phyloP scores from a whole-genome alignment of 2,113 vertebrate species.

The Tretioscincus oriximinensis region DNA sequence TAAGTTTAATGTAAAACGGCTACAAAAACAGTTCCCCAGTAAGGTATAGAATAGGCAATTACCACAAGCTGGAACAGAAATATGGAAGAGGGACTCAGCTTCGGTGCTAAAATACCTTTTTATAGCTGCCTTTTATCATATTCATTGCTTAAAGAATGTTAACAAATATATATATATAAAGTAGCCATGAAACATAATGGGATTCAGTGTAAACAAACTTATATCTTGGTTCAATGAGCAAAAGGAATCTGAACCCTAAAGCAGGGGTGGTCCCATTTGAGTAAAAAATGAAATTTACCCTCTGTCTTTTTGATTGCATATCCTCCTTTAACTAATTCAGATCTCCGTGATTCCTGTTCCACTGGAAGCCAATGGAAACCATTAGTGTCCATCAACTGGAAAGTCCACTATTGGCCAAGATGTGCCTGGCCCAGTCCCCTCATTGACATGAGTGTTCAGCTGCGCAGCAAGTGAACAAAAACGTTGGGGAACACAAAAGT shows the following conservation, averaged over 20 bases:
- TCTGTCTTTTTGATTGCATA: too few relatives aligned
- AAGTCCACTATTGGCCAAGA: too few relatives aligned
- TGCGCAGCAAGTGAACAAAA: too few relatives aligned
- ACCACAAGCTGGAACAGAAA: constrained; percentile 5
- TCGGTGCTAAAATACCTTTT: constrained; percentile 19
- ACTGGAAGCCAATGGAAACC: too few relatives aligned
- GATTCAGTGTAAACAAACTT: constrained; percentile 25
- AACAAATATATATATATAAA: constrained; percentile 23
- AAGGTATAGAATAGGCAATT: constrained; percentile 31
- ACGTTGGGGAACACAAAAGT: too few relatives aligned
- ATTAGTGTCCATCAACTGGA: too few relatives aligned
- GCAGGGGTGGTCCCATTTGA: too few relatives aligned
- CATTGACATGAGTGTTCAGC: too few relatives aligned
- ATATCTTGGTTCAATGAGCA: constrained; percentile 3
- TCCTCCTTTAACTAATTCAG: too few relatives aligned
- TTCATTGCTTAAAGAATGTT: constrained; percentile 19
- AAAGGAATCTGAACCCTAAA: background rate
- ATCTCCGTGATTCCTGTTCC: too few relatives aligned
- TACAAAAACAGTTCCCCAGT: constrained; percentile 8
- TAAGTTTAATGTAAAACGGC: constrained; percentile 23
- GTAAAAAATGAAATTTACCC: too few relatives aligned
- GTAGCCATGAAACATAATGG: constrained; percentile 18
- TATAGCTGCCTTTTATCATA: constrained; percentile 26
- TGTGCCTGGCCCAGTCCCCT: too few relatives aligned
- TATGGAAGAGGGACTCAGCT: background rate